These are phyloP conservation scores for Lithophane ornitopus DNA, from an alignment of 2,888 invertebrate species.

Conservation along the genomic window DNA sequence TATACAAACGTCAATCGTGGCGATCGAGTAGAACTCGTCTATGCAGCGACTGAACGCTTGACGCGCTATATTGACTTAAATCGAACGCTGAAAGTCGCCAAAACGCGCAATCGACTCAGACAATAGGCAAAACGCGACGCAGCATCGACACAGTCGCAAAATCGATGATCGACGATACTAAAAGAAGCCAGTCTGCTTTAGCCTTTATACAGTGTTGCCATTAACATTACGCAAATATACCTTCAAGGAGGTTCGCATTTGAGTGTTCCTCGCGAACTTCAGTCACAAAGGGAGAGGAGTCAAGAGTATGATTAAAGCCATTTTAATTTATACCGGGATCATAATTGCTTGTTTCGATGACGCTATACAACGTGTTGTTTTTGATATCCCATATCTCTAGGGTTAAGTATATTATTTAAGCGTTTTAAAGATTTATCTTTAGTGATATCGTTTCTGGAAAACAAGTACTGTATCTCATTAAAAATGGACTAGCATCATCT, in stretches of 20 bases:
- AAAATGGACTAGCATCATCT: too few relatives aligned
- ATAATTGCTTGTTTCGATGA: conserved; percentile 50
- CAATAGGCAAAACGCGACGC: background rate
- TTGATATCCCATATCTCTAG: too few relatives aligned
- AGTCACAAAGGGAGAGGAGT: conserved; percentile 56
- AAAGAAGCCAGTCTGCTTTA: background rate
- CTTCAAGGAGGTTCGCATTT: conserved; percentile 33
- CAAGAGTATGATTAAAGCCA: conserved; percentile 45
- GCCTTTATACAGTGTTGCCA: conserved; percentile 19
- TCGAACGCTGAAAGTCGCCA: background rate
- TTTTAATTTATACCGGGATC: conserved; percentile 46
- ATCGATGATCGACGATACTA: background rate
- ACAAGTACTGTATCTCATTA: too few relatives aligned
- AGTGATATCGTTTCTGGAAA: background rate
- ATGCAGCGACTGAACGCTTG: background rate
- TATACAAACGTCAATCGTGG: too few relatives aligned
- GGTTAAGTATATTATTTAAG: too few relatives aligned
- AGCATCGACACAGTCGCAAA: background rate
- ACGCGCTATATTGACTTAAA: background rate
- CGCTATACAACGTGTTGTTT: too few relatives aligned
- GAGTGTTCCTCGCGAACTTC: conserved; percentile 34
- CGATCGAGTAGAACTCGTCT: background rate
- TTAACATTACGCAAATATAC: conserved; percentile 37
- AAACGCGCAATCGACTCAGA: too few relatives aligned
- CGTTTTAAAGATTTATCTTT: too few relatives aligned